These are phyloP conservation scores for Cerceris rybyensis DNA, from an alignment of 2,888 invertebrate genomes.

Conservation along the genomic window DNA sequence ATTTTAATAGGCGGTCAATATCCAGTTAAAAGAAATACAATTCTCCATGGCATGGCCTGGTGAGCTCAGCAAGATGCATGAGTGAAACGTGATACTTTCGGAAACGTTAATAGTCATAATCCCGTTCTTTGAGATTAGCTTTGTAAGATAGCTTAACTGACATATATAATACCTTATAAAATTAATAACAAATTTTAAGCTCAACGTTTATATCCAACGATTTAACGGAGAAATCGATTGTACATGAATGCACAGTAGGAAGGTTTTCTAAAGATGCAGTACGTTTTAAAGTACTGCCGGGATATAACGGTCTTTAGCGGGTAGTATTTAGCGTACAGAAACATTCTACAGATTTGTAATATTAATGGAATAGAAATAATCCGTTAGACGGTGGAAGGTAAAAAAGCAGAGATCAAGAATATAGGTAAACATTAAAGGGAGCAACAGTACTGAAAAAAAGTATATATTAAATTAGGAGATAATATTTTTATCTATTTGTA, in stretches of 20 bases:
- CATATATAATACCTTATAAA: constrained; percentile 54
- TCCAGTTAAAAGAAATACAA: constrained; percentile 52
- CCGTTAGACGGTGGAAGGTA: constrained; percentile 13
- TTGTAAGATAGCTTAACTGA: constrained; percentile 67
- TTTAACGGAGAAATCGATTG: constrained; percentile 40
- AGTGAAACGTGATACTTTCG: constrained; percentile 62
- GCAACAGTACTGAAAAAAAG: constrained; percentile 44
- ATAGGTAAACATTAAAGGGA: constrained; percentile 49
- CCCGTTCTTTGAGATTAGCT: constrained; percentile 68
- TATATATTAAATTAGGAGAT: constrained; percentile 34
- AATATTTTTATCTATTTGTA: constrained; percentile 50
- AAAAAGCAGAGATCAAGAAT: constrained; percentile 15
- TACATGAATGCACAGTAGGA: constrained; percentile 51
- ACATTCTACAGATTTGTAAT: constrained; percentile 43
- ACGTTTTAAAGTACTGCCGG: constrained; percentile 53
- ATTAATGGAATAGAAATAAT: constrained; percentile 7
- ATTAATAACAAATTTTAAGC: constrained; percentile 65
- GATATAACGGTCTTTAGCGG: constrained; percentile 36
- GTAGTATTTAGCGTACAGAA: constrained; percentile 33
- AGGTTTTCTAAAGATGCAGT: constrained; percentile 55
- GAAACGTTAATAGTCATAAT: constrained; percentile 63
- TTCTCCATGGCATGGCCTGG: constrained; percentile 50
- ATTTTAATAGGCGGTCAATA: constrained; percentile 70
- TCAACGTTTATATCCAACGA: constrained; percentile 64
- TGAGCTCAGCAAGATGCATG: constrained; percentile 53